Evolutionary conservation across 2,113 vertebrate genomes (phyloP).

Genomic region (Onychorhynchus coronatus): DNA sequence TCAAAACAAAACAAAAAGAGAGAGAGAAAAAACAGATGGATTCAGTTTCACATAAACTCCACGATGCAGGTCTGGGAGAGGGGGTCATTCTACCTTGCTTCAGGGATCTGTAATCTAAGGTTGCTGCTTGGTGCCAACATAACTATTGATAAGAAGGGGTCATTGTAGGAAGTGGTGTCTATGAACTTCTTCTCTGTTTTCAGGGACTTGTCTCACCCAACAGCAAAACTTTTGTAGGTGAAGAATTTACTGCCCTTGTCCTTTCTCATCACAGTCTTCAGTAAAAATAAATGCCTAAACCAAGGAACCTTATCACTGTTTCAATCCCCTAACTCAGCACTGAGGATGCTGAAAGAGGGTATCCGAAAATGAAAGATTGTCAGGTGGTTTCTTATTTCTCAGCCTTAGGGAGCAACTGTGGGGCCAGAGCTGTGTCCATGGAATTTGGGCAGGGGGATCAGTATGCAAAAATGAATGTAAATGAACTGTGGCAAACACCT

Average conservation of each 20-base stretch:
- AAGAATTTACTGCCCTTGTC: not conserved
- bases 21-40: not conserved
- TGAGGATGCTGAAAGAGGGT: not conserved
- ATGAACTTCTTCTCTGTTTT: not conserved
- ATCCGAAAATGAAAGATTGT: not conserved
- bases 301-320: not conserved
- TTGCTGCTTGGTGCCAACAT: not conserved
- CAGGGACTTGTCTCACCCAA: not conserved
- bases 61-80: not conserved
- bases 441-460: not conserved
- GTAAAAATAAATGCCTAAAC: not conserved
- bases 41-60: not conserved
- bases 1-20: not conserved
- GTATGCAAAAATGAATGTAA: not conserved
- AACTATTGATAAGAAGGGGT: not conserved
- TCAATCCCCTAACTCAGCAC: not conserved
- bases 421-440: not conserved
- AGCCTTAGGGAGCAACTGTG: not conserved
- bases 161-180: not conserved
- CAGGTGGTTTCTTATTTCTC: not conserved
- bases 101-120: not conserved
- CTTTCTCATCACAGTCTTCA: not conserved
- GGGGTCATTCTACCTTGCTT: not conserved
- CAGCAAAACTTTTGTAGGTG: not conserved
- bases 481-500: not conserved